Evolutionary conservation across 2,113 vertebrate species (phyloP), one percentile per base, ranked within the genome.

Genomic region (Hiodon alosoides): DNA sequence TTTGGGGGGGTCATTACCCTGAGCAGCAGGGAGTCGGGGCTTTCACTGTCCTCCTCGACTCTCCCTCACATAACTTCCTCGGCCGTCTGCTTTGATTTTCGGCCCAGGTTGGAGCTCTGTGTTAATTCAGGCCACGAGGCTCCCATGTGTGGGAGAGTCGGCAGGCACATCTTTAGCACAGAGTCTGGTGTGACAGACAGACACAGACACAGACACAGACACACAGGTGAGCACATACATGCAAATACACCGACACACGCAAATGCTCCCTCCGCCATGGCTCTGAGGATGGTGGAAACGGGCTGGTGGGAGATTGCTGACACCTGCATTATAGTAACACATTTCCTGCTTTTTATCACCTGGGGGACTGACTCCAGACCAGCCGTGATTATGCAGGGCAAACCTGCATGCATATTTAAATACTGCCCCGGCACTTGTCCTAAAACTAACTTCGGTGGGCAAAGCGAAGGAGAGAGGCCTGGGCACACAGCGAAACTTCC

Each of bases 141-240:
- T 31, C 31, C 31, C 31, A 2, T 31, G 31, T 31, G 31, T 31
- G 31, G 31, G 31, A 14, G 58, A 59, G 58, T 59, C 58, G 4
- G 58, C 14, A 14, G 66, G 13, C 50, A 46, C 66, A 66, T 60
- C 77, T 77, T 79, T 75, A 77, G 80, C 76, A 31, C 58, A 59
- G 7, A 72, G 68, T 79, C 72, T 77, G 77, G 65, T 79, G 75
- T 71, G 75, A 51, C 66, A 65, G 46, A 60, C 76, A 53, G 47
- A 54, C 60, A 11, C 48, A 69, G 11, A 54, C 61, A 62, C 47
- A 57, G 47, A 54, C 60, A 11, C 48, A 69, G 11, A 54, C 61
- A 62, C 47, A 57, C 52, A 62, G 52, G 13, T 9, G 50, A 46
- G 51, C 67, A 53, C 48, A 11, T 52, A 6, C 14, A 67, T 57